Conservation (phyloP, 2,797 vertebrate species). For the Microcaecilia unicolor region DNA sequence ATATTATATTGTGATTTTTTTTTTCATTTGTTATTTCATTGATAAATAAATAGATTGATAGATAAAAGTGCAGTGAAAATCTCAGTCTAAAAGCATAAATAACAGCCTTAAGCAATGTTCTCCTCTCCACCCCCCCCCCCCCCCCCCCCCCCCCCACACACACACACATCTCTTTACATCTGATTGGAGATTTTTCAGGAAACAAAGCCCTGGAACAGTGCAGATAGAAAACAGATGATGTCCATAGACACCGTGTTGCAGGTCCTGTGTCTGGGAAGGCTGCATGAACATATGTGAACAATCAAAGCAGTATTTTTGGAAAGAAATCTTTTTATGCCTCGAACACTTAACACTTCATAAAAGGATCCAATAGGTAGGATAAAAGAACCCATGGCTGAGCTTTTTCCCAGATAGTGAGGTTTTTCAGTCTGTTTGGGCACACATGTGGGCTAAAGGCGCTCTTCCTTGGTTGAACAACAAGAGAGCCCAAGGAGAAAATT, state of each 20-base stretch:
- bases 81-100: no score
- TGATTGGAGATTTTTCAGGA: slow-evolving; percentile 57
- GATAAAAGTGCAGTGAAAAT: no score
- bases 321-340: slow-evolving; percentile 64
- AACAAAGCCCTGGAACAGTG: slow-evolving; percentile 63
- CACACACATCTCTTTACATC: slow-evolving; percentile 51
- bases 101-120: no score
- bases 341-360: slow-evolving; percentile 72
- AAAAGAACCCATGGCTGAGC: slow-evolving; percentile 51
- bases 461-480: no score
- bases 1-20: no score
- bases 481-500: no score
- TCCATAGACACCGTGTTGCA: slow-evolving; percentile 35
- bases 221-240: slow-evolving; percentile 69
- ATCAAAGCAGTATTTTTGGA: slow-evolving; percentile 60
- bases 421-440: no score
- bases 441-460: no score
- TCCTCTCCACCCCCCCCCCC: background rate
- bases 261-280: slow-evolving; percentile 39
- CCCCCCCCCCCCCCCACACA: no score
- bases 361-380: slow-evolving; percentile 56
- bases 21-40: no score
- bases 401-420: slow-evolving; percentile 45
- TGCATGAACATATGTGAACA: slow-evolving; percentile 59
- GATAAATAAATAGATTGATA: no score